Evolutionary conservation across 2,797 vertebrate genomes (phyloP), one percentile per base, ranked within the genome.

Genomic region (Sylvilagus floridanus): DNA sequence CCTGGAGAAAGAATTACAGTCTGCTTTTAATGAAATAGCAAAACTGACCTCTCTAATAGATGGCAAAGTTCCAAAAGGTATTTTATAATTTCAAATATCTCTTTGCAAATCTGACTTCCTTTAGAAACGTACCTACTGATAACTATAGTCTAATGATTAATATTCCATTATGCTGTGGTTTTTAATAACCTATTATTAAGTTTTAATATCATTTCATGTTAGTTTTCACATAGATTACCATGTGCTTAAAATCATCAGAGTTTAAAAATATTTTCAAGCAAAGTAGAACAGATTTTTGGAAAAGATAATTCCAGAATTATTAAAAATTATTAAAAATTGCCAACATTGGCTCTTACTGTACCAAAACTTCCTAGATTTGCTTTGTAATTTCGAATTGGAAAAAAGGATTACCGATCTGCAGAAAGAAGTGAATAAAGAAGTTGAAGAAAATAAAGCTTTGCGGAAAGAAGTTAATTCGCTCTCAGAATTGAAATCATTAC

Each of bases 51-150:
- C 98, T 9, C 97, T 99, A 68, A 88, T 99, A 32, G 98, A 99
- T 62, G 99, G 98, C 69, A 99, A 99, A 98, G 98, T 99, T 90
- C 99, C 99, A 32, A 98, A 99, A 99, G 98, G 99, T 99, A 98
- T 7, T 98, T 65, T 83, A 32, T 71, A 30, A 96, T 88, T 90
- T 95, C 16, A 85, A 11, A 57, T 35, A 16, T 30, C 7, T 89
- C 16, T 93, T 75, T 78, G 9, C 37, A 88, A 76, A 68, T 84
- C 66, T 79, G 47, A 82, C 35, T 89, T 93, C 32, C 14, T 92
- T 17, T 65, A 76, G 47, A 94, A 90, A 54, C 30, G 8, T 26
- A 52, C 42, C 17, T 81, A 16, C 79, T 96, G 66, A 47, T 26
- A 68, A 7, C 21, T 65, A 3, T 35, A 65, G 78, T 86, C 19